Conservation (phyloP, 2,888 invertebrate genomes). For the Autographa pulchrina region DNA sequence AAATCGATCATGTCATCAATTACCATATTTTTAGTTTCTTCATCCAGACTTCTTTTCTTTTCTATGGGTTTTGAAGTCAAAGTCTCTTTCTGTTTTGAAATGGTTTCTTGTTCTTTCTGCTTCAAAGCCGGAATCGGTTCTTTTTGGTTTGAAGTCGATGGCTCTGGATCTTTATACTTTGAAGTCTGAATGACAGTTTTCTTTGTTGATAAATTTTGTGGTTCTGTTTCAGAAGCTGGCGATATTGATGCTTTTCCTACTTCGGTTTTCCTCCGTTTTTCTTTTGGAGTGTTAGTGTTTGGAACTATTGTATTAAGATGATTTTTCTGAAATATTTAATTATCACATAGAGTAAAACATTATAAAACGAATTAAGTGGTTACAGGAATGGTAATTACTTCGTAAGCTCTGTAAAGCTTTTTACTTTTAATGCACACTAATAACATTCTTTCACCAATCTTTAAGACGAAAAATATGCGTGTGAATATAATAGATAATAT, state of each 20-base stretch:
- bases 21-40: constrained; percentile 42
- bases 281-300: constrained; percentile 55
- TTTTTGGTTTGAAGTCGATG: constrained; percentile 9
- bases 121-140: neutral
- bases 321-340: constrained; percentile 46
- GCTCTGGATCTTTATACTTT: constrained; percentile 17
- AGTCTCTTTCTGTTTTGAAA: constrained; percentile 11
- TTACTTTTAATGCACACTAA: too few relatives aligned
- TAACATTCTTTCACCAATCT: too few relatives aligned
- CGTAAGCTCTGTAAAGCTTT: too few relatives aligned
- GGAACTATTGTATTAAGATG: constrained; percentile 43
- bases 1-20: constrained; percentile 72
- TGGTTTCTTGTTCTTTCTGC: neutral
- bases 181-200: constrained; percentile 12
- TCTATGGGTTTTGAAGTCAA: neutral
- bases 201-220: constrained; percentile 19
- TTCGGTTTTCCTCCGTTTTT: constrained; percentile 71
- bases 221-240: constrained; percentile 21
- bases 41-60: constrained; percentile 12
- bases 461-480: too few relatives aligned
- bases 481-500: too few relatives aligned
- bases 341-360: neutral
- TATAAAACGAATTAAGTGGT: too few relatives aligned
- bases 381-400: too few relatives aligned
- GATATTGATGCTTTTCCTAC: constrained; percentile 31